Base-by-base conservation (phyloP, 2,888 invertebrate species). In the Melanostoma mellinum region DNA sequence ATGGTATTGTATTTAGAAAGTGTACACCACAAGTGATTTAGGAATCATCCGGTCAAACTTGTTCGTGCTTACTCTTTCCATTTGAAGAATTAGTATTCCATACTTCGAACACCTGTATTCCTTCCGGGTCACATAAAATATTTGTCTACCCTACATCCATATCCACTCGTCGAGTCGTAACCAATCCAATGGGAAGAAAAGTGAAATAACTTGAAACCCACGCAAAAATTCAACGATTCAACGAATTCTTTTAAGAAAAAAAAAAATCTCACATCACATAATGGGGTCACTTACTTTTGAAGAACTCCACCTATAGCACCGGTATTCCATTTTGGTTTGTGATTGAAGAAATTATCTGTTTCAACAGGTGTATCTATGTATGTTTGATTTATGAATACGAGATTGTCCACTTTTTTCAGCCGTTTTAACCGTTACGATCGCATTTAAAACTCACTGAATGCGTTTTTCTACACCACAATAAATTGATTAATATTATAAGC, bases 211-310 rank as follows among this genome's bases (percentile, higher is more conserved):
- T 55, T 42, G 3, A 79, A 68, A 42, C 61, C 44, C 71, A 74
- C 67, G 68, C 68, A 56, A 38, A 44, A 38, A 42, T 40, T 68
- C 55, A 32, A 72, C 50, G 46, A 72, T 56, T 58, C n/a, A 30
- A 60, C 81, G 9, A 74, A 65, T 68, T 53, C 67, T 77, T 56
- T 63, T 65, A 68, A 67, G 69, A 75, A 48, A 72, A 77, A 40
- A 73, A 67, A 76, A 74, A 68, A 85, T 78, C 58, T 67, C 69
- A 85, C 77, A 81, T 68, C 73, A 74, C 74, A 68, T 88, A 91
- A 88, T 90, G 89, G 87, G 90, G 90, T 90, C 90, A 91, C 91
- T 91, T 91, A 91, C 91, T 90, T 90, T 90, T 88, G 88, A 88
- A 88, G 89, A 89, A 89, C 89, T 89, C 88, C 89, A 89, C 87